Evolutionary conservation across 2,888 invertebrate species (phyloP), one percentile per base, ranked within the genome.

Genomic region (Acrocyrtus sp.): DNA sequence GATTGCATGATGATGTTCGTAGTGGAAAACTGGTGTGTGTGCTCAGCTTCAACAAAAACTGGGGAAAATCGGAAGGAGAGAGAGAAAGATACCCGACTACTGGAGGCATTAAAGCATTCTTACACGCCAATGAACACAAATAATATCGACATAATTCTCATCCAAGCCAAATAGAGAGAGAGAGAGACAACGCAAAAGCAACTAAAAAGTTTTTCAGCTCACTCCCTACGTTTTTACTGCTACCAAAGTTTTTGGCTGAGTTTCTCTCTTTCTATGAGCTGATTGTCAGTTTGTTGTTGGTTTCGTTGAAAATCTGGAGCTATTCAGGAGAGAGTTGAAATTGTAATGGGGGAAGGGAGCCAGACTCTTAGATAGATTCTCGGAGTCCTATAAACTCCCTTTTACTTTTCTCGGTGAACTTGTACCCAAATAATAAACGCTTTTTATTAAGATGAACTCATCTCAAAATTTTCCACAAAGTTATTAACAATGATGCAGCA

Each of bases 51-150:
- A n/a, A n/a, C n/a, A n/a, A n/a, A n/a, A n/a, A 17, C 58, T 29
- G 45, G 58, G 53, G 72, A 72, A 63, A 68, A 45, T 48, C 62
- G 67, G 41, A 53, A 67, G 22, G 54, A 62, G 43, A 60, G 54
- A 45, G 43, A 60, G 47, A 53, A 22, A 54, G 63, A 51, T 57
- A 26, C 56, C 56, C 27, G 62, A 54, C 10, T 17, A 76, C 77
- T 77, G 70, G 76, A 76, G 75, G 80, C 79, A 80, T 80, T 79
- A 80, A 80, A 81, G 77, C 80, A 80, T 78, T 80, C 81, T 81
- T 81, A 80, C 80, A 80, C 80, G 78, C 80, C 79, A 80, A 80
- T 80, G 81, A 81, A 78, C 81, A 81, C 81, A 81, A 80, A 81
- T 80, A 81, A 81, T 81, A 80, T 81, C 80, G 77, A 80, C 81